phyloP scores from a whole-genome alignment of 2,888 invertebrate species.

The Brachylomia viminalis region DNA sequence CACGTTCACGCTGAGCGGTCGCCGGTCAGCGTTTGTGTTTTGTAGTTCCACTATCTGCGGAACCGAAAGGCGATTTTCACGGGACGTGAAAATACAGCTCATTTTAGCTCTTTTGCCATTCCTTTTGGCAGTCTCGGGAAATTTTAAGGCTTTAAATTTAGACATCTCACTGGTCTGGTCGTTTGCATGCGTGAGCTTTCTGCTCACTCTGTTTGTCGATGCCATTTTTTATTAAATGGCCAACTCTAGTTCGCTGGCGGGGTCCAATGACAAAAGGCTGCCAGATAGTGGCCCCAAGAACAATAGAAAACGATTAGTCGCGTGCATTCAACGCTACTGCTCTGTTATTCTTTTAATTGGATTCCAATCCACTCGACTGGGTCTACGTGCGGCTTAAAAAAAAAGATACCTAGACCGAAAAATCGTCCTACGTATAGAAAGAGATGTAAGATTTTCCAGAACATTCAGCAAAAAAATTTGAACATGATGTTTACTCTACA shows the following conservation, averaged over 20 bases:
- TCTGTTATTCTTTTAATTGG: conserved; percentile 85
- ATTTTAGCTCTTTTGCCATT: conserved; percentile 57
- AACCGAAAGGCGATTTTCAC: conserved; percentile 76
- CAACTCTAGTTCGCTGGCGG: conserved; percentile 80
- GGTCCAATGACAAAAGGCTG: conserved; percentile 78
- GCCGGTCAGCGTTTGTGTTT: conserved; percentile 80
- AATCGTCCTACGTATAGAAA: not conserved
- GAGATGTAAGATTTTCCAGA: not conserved
- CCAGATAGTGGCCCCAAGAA: conserved; percentile 85
- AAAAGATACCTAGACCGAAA: conserved; percentile 10
- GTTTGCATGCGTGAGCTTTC: conserved; percentile 55
- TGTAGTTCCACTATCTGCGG: conserved; percentile 86
- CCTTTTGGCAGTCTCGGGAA: conserved; percentile 64
- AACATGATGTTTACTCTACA: conserved; percentile 24
- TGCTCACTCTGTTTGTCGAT: conserved; percentile 75
- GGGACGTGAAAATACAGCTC: conserved; percentile 66
- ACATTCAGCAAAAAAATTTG: not conserved
- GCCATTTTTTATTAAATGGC: conserved; percentile 84
- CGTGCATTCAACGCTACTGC: conserved; percentile 73
- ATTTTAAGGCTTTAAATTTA: conserved; percentile 66
- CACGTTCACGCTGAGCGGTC: conserved; percentile 80
- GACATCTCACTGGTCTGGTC: conserved; percentile 61
- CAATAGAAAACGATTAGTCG: conserved; percentile 86
- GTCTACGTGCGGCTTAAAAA: conserved; percentile 19
- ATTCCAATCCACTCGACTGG: conserved; percentile 69